Percentiles rank a stretch among this genome's conserved stretches.
Evolutionary conservation across 2,797 vertebrate genomes (phyloP).

Genomic region (Galaxias olidus): DNA sequence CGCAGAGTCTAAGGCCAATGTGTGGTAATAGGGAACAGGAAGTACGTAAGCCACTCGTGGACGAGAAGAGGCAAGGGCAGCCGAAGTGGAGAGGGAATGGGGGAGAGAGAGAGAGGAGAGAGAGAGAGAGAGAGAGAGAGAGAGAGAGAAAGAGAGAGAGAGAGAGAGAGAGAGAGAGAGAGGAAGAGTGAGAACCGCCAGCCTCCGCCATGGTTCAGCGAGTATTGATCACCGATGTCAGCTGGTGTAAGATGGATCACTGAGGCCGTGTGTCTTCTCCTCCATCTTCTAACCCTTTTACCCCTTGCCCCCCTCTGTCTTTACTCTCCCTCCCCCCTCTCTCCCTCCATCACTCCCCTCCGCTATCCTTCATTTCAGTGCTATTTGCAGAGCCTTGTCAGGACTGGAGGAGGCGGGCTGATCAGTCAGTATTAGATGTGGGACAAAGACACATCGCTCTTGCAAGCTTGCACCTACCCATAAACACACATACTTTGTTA

Average conservation of each 20-base stretch:
- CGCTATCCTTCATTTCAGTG: conserved; percentile 15
- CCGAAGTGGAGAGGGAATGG: too few species aligned
- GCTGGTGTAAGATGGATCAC: conserved; percentile 59
- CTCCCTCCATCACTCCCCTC: not conserved
- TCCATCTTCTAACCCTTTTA: conserved; percentile 29
- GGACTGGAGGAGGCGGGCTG: too few species aligned
- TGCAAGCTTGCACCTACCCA: too few species aligned
- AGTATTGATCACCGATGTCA: conserved; percentile 66
- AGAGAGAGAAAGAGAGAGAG: conserved; percentile 37
- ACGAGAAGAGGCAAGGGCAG: not conserved
- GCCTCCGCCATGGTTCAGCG: conserved; percentile 44
- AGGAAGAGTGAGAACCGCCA: conserved; percentile 39
- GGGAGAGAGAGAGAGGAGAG: conserved; percentile 34
- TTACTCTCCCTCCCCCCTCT: conserved; percentile 1
- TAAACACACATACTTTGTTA: too few species aligned
- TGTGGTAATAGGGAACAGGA: not conserved
- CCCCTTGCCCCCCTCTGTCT: conserved; percentile 22
- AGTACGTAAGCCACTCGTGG: not conserved
- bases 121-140: conserved; percentile 24
- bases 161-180: conserved; percentile 15
- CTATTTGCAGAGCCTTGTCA: conserved; percentile 18
- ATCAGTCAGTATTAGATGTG: too few species aligned
- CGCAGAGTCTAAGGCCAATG: too few species aligned
- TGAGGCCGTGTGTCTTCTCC: conserved; percentile 16
- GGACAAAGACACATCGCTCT: too few species aligned